phyloP scores from a whole-genome alignment of 2,113 vertebrate genomes.

The Callopanchax toddi region DNA sequence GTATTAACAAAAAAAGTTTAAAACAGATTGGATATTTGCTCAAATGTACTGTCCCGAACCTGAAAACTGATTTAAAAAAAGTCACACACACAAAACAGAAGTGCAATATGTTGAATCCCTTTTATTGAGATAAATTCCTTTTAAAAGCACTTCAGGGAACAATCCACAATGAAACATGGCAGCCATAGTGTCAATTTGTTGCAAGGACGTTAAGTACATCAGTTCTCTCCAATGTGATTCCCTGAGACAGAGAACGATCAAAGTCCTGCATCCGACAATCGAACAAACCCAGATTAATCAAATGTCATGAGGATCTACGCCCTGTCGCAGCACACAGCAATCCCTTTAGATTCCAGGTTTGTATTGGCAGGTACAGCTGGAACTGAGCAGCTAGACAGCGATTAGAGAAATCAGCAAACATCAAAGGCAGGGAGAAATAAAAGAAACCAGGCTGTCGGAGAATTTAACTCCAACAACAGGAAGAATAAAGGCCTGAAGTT shows the following conservation, averaged over 20 bases:
- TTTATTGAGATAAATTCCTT: conserved; percentile 34
- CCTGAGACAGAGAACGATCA: conserved; percentile 51
- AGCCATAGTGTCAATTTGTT: conserved; percentile 10
- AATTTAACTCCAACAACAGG: background rate
- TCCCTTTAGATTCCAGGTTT: conserved; percentile 7
- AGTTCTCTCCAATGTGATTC: conserved; percentile 22
- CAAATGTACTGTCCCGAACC: no score
- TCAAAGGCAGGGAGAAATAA: background rate
- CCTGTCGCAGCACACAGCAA: background rate
- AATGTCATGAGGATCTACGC: background rate
- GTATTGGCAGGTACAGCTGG: conserved; percentile 24
- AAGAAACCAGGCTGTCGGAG: background rate
- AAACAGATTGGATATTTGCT: no score
- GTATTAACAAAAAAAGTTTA: no score
- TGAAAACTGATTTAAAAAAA: no score
- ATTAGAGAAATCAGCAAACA: background rate
- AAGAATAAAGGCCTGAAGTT: background rate
- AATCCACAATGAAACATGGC: conserved; percentile 8
- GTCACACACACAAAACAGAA: background rate
- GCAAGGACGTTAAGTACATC: conserved; percentile 1
- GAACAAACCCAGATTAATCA: background rate
- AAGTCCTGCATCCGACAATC: background rate
- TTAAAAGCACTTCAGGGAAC: background rate
- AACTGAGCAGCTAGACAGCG: conserved; percentile 12
- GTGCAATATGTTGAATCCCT: conserved; percentile 26